Percentiles rank a stretch among this genome's conserved stretches.
Conservation (phyloP, 64 coral and sea anemone genomes). For the Platygyra sinensis region DNA sequence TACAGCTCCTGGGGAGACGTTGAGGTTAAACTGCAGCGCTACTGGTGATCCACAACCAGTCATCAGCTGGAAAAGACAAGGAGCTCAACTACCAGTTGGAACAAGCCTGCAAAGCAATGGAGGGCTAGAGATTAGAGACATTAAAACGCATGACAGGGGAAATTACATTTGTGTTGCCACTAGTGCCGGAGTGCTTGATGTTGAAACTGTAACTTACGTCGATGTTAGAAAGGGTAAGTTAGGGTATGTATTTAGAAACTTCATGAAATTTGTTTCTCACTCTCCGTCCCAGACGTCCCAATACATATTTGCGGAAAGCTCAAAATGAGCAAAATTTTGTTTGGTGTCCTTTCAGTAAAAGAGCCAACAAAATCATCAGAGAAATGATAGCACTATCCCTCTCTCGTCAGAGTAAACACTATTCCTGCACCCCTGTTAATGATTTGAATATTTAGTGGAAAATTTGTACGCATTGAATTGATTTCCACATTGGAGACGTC, state of each 20-base stretch:
- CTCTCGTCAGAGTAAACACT: no score
- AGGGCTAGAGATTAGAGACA: slow-evolving; percentile 4
- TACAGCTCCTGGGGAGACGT: not conserved
- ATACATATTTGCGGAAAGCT: no score
- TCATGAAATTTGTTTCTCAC: not conserved
- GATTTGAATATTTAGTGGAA: no score
- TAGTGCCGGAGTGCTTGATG: not conserved
- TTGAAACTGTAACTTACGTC: not conserved
- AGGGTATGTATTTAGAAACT: not conserved
- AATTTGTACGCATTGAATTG: no score
- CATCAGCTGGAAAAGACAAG: slow-evolving; percentile 52
- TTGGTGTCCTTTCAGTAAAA: no score
- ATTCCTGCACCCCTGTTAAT: no score
- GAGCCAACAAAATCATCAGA: no score
- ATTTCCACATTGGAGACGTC: no score
- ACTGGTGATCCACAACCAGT: slow-evolving; percentile 47
- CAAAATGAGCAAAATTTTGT: no score
- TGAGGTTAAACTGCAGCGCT: slow-evolving; percentile 46
- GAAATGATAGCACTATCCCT: no score
- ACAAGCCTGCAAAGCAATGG: not conserved
- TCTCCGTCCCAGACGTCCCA: no score
- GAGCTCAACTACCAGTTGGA: slow-evolving; percentile 13
- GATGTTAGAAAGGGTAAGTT: not conserved
- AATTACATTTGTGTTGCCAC: slow-evolving; percentile 57
- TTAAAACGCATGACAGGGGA: slow-evolving; percentile 13